Evolutionary conservation across 2,888 invertebrate genomes (phyloP).

Genomic region (Leptinotarsa rubiginosa): DNA sequence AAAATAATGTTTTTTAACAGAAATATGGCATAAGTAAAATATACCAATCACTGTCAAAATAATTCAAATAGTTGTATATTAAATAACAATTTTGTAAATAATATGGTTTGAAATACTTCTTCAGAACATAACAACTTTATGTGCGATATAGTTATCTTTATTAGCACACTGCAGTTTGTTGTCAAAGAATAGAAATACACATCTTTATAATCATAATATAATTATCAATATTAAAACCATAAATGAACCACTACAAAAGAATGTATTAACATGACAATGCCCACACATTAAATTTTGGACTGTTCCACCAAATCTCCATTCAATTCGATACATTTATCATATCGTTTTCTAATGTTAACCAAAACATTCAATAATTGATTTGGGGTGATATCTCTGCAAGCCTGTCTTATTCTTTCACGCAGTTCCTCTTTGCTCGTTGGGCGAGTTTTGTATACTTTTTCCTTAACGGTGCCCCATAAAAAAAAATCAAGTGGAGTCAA

Average conservation of each 20-base stretch:
- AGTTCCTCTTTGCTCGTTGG: background rate
- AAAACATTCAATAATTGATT: slow-evolving; percentile 3
- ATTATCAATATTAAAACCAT: background rate
- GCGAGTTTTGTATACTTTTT: background rate
- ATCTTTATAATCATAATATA: background rate
- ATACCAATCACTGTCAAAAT: background rate
- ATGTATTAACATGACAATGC: background rate
- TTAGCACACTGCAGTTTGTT: slow-evolving; percentile 4
- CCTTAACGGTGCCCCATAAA: background rate
- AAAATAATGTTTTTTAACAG: background rate
- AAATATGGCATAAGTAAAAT: background rate
- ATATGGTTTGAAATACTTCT: slow-evolving; percentile 1
- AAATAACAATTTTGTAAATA: background rate
- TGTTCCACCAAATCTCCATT: background rate
- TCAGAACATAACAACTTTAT: slow-evolving; percentile 7
- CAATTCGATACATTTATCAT: background rate
- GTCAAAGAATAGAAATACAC: slow-evolving; percentile 7
- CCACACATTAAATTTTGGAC: background rate
- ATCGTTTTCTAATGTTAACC: slow-evolving; percentile 4
- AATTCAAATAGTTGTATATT: background rate
- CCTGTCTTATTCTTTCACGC: background rate
- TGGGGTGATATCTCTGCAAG: background rate
- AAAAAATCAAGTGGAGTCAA: background rate
- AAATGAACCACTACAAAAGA: background rate
- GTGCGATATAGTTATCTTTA: slow-evolving; percentile 10